Evolutionary conservation across 2,113 vertebrate species (phyloP).

Genomic region (Psilopogon haemacephalus): DNA sequence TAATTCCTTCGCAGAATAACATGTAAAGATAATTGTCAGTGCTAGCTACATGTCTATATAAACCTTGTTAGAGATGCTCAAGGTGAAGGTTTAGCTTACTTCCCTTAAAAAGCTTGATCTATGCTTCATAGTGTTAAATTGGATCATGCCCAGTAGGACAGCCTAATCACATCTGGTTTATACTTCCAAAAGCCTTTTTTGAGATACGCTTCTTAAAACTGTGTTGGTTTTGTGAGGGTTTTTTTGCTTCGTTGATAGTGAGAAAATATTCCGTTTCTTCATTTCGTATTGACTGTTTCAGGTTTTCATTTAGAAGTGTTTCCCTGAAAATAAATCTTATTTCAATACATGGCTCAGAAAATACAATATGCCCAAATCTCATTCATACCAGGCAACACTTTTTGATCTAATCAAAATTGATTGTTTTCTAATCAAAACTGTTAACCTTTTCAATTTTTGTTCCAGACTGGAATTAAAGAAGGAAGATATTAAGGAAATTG

Average conservation of each 20-base stretch:
- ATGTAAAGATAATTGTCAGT: neutral
- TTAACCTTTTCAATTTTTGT: neutral
- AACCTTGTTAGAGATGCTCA: neutral
- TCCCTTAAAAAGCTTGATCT: neutral
- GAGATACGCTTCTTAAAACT: neutral
- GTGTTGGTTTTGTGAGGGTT: neutral
- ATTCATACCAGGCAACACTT: neutral
- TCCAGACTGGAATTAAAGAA: neutral
- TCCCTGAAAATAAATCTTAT: neutral
- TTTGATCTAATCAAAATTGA: conserved; percentile 23
- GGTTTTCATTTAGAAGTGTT: neutral
- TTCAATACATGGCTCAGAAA: neutral
- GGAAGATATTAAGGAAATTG: neutral
- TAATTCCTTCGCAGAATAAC: neutral
- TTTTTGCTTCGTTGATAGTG: neutral
- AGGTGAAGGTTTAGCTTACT: neutral
- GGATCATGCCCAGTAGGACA: neutral
- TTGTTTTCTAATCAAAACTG: neutral
- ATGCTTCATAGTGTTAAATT: neutral
- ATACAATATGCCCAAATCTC: neutral
- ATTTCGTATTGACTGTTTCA: neutral
- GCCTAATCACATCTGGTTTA: neutral
- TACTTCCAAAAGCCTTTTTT: neutral
- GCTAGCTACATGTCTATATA: neutral
- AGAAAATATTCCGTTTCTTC: neutral